phyloP scores from a whole-genome alignment of 2,797 vertebrate species.

The Lindbergichthys nudifrons region DNA sequence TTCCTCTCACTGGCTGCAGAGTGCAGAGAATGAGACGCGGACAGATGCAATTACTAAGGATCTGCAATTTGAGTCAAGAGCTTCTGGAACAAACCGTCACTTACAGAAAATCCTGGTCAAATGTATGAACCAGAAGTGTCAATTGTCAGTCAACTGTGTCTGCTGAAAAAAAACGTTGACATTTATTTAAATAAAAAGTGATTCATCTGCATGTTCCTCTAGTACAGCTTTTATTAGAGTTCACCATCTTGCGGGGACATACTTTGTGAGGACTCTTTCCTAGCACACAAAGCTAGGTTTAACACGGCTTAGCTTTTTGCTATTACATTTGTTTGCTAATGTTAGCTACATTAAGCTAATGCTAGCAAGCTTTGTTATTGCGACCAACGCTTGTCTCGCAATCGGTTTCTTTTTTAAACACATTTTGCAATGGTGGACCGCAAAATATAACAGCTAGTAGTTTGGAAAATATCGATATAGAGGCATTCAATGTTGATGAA shows the following conservation, averaged over 20 bases:
- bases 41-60: slow-evolving; percentile 33
- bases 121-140: slow-evolving; percentile 19
- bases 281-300: too few species aligned
- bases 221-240: neutral
- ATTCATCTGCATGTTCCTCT: neutral
- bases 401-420: too few species aligned
- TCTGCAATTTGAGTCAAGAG: slow-evolving; percentile 21
- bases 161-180: neutral
- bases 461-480: too few species aligned
- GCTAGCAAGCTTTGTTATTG: too few species aligned
- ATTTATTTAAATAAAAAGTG: neutral
- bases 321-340: neutral
- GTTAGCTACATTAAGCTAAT: too few species aligned
- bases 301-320: too few species aligned
- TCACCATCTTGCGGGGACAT: neutral
- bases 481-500: too few species aligned
- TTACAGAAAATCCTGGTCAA: slow-evolving; percentile 4
- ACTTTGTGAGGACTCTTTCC: neutral
- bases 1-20: slow-evolving; percentile 24
- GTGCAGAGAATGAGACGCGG: slow-evolving; percentile 28
- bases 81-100: slow-evolving; percentile 24
- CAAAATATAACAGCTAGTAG: too few species aligned
- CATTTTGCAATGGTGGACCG: too few species aligned
- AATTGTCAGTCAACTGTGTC: slow-evolving; percentile 9
- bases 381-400: too few species aligned